These are phyloP conservation scores for Ceuthmochares aereus DNA, from an alignment of 2,113 vertebrate genomes.

Conservation along the genomic window DNA sequence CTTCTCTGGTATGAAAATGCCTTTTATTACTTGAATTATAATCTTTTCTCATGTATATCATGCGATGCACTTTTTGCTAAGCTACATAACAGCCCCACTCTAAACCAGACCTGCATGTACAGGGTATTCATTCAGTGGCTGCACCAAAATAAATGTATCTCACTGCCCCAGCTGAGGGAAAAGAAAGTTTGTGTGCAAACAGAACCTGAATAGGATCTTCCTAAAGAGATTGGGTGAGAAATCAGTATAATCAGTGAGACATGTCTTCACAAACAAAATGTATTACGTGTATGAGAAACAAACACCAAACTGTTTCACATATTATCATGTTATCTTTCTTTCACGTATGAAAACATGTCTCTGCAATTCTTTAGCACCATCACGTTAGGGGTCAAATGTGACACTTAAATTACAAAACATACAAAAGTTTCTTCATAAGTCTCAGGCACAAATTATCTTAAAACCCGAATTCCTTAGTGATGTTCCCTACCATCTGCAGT, in stretches of 20 bases:
- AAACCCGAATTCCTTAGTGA: neutral
- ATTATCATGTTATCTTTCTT: neutral
- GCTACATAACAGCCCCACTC: neutral
- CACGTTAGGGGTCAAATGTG: neutral
- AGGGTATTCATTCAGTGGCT: neutral
- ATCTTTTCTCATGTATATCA: neutral
- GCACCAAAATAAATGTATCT: neutral
- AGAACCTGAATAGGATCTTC: neutral
- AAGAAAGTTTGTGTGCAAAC: neutral
- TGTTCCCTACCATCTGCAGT: neutral
- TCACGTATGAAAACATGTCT: neutral
- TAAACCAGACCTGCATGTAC: neutral
- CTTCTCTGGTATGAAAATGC: neutral
- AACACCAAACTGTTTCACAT: neutral
- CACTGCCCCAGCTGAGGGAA: neutral
- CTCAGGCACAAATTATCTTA: neutral
- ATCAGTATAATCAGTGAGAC: neutral
- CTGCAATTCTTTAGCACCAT: neutral
- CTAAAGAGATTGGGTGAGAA: neutral
- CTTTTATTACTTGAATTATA: neutral
- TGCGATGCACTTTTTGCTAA: neutral
- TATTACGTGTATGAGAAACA: neutral
- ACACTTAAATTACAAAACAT: neutral
- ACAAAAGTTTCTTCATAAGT: neutral
- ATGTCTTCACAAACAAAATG: neutral